phyloP scores from a whole-genome alignment of 2,888 invertebrate genomes.

The Papilio demoleus region DNA sequence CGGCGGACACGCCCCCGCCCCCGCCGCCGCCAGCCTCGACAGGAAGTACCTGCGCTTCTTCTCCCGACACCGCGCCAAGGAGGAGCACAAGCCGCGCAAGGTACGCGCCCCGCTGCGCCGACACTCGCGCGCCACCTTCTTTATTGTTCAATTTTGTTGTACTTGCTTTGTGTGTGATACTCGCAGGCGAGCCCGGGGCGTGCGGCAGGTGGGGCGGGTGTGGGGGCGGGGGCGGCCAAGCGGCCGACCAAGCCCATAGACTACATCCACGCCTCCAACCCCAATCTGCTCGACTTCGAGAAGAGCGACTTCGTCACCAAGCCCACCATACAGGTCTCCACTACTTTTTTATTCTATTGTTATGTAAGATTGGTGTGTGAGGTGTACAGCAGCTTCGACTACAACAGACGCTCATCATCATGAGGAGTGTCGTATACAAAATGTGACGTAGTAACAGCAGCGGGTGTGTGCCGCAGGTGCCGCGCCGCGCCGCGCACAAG shows the following conservation, averaged over 20 bases:
- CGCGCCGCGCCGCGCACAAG: constrained; percentile 44
- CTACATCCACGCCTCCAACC: constrained; percentile 88
- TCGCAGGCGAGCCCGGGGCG: constrained; percentile 67
- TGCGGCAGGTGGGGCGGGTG: constrained; percentile 82
- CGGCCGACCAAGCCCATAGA: constrained; percentile 79
- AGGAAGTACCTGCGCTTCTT: constrained; percentile 86
- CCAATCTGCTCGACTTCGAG: constrained; percentile 86
- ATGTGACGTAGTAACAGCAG: background rate
- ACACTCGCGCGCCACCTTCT: background rate
- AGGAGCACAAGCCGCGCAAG: constrained; percentile 69
- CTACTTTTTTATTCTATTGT: background rate
- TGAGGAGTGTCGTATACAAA: no score
- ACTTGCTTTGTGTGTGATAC: no score
- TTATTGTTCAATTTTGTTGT: background rate
- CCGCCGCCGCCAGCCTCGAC: constrained; percentile 83
- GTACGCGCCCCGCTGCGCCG: constrained; percentile 46
- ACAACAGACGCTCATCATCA: no score
- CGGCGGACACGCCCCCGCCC: background rate
- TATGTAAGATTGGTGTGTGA: no score
- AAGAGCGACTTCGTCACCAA: constrained; percentile 69
- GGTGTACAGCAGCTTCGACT: no score
- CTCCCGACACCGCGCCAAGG: constrained; percentile 72
- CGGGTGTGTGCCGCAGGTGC: constrained; percentile 41
- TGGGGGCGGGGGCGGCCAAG: constrained; percentile 23
- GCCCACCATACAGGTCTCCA: constrained; percentile 56